Evolutionary conservation across 2,888 invertebrate species (phyloP).

Genomic region (Lamellibrachia satsuma): DNA sequence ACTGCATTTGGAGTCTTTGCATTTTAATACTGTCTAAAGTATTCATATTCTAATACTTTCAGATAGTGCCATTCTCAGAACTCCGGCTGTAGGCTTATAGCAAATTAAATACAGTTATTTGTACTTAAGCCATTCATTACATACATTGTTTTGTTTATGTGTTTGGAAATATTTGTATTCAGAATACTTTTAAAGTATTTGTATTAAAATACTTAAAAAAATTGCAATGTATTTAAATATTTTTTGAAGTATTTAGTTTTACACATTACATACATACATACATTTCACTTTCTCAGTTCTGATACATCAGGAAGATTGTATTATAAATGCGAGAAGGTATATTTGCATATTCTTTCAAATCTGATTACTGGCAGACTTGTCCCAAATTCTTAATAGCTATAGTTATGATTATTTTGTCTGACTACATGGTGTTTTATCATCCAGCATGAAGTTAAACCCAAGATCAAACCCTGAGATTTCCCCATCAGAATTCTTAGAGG

Average conservation of each 20-base stretch:
- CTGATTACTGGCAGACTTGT: not conserved
- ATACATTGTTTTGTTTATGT: too few species aligned
- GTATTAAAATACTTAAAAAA: too few species aligned
- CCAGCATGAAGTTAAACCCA: not conserved
- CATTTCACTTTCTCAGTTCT: not conserved
- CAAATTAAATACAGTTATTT: not conserved
- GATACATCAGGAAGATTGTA: not conserved
- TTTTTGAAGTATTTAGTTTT: too few species aligned
- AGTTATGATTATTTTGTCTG: not conserved
- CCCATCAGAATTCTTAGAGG: constrained; percentile 2
- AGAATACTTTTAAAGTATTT: too few species aligned
- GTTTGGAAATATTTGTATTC: too few species aligned
- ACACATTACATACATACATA: not conserved
- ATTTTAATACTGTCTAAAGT: not conserved
- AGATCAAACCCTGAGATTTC: not conserved
- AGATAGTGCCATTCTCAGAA: not conserved
- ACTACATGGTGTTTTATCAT: not conserved
- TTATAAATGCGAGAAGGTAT: not conserved
- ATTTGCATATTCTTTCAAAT: not conserved
- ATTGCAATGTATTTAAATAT: too few species aligned
- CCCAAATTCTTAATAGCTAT: not conserved
- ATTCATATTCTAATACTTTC: not conserved
- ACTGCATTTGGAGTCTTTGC: not conserved
- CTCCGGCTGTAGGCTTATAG: not conserved
- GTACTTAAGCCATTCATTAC: too few species aligned